A percentile compares a stretch with the other conserved stretches of the same genome.
These are phyloP conservation scores for Halocaridina rubra DNA, from an alignment of 2,888 invertebrate genomes.

Conservation along the genomic window DNA sequence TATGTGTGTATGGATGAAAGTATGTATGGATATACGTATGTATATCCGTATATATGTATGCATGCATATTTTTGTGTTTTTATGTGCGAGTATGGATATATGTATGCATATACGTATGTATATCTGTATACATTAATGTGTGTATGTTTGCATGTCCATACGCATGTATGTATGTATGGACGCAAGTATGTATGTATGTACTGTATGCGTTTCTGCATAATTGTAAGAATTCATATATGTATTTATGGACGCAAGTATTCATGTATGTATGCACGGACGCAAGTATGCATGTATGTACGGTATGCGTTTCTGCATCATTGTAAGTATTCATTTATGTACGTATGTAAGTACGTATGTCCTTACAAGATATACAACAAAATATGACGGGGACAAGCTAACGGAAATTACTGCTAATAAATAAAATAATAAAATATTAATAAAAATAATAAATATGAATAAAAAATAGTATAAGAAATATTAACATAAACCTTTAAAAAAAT, in stretches of 20 bases:
- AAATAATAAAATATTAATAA: too few species aligned
- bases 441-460: too few species aligned
- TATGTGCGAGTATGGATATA: neutral
- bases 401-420: too few species aligned
- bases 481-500: too few species aligned
- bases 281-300: neutral
- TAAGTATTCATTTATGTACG: neutral
- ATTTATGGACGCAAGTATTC: neutral
- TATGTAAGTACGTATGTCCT: conserved; percentile 1
- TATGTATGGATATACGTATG: neutral
- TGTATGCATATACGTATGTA: neutral
- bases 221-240: neutral
- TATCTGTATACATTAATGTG: neutral
- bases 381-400: too few species aligned
- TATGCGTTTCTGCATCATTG: neutral
- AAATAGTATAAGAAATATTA: too few species aligned
- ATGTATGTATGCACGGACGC: neutral
- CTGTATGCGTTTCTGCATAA: neutral
- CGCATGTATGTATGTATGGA: neutral
- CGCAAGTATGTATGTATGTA: conserved; percentile 3
- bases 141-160: neutral
- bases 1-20: neutral
- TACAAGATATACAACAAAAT: too few species aligned
- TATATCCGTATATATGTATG: neutral
- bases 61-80: neutral